Base-by-base conservation (phyloP, 2,888 invertebrate species). In the Xestia sexstrigata region DNA sequence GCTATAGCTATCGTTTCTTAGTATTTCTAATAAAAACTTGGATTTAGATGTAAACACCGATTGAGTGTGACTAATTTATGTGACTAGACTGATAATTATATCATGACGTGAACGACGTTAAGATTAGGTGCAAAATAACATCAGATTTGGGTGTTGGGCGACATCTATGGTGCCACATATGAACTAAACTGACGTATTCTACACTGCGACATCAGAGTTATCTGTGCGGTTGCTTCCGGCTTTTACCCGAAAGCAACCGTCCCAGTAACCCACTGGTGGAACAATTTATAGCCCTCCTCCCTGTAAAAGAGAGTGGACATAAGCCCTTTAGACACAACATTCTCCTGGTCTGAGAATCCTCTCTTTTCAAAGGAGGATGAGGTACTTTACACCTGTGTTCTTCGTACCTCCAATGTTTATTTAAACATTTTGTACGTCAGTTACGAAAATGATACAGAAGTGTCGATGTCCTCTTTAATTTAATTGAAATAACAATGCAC, bases 401-500 rank as follows among this genome's bases (percentile, higher is more conserved):
- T 0, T 4, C 9, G 1, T 39, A 20, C 20, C 20, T 20, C 20
- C 8, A 47, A 62, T 35, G 1, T 5, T 35, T 62, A 35, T 35
- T 20, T 4, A 8, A 13, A 3, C 20, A 63, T 55, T 20, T 9
- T 39, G 4, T 15, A 67, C 15, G 49, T 60, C 62, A 42, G 1
- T 47, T 15, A 13, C 30, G 3, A 69, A 60, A 49, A 8, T 52
- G 15, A 52, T 52, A 35, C 45, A 60, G 47, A 7, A 49, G 13
- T 77, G 20, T 17, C 7, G 3, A 4, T 60, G 42, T 49, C 23
- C 3, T 58, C 35, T 49, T 45, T 26, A 23, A 26, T 55, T 55
- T 49, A 30, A 80, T 76, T 76, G 68, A 20, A 71, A 71, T 58
- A 63, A 20, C 17, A 70, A 68, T 80, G n/a, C 42, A 15, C 66